A percentile compares a stretch with the other conserved stretches of the same genome.
These are phyloP conservation scores for Fissipunctia ypsillon DNA, from an alignment of 2,888 invertebrate genomes.

Conservation along the genomic window DNA sequence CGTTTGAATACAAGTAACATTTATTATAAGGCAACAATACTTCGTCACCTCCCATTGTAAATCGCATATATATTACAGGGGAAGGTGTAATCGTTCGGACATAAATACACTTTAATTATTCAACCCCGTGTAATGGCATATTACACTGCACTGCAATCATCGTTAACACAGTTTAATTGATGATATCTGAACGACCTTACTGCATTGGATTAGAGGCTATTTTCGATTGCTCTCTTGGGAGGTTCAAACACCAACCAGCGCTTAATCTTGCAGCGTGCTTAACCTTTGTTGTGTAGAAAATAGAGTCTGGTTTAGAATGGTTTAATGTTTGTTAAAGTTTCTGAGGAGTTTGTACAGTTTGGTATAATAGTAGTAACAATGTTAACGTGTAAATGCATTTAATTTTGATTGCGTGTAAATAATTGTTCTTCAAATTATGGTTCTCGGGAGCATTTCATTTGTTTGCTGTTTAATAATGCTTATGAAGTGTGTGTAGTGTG, in stretches of 20 bases:
- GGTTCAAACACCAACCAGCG: slow-evolving; percentile 10
- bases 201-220: slow-evolving; percentile 43
- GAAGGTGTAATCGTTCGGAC: slow-evolving; percentile 51
- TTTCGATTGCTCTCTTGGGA: slow-evolving; percentile 51
- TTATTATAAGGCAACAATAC: slow-evolving; percentile 5
- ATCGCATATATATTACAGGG: slow-evolving; percentile 28
- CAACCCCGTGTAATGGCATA: slow-evolving; percentile 54
- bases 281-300: slow-evolving; percentile 16
- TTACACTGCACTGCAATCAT: slow-evolving; percentile 63
- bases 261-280: slow-evolving; percentile 7
- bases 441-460: slow-evolving; percentile 30
- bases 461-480: neutral
- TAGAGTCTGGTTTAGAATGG: slow-evolving; percentile 34
- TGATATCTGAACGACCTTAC: slow-evolving; percentile 46
- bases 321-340: neutral
- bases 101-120: slow-evolving; percentile 64
- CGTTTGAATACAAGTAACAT: neutral
- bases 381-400: slow-evolving; percentile 58
- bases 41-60: slow-evolving; percentile 26
- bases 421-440: slow-evolving; percentile 52
- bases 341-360: slow-evolving; percentile 38
- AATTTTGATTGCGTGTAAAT: slow-evolving; percentile 63
- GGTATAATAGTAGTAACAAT: slow-evolving; percentile 32
- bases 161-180: slow-evolving; percentile 61
- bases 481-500: neutral